Base-by-base conservation (phyloP, 1,140 invertebrate species). In the Carcinoscorpius rotundicauda region DNA sequence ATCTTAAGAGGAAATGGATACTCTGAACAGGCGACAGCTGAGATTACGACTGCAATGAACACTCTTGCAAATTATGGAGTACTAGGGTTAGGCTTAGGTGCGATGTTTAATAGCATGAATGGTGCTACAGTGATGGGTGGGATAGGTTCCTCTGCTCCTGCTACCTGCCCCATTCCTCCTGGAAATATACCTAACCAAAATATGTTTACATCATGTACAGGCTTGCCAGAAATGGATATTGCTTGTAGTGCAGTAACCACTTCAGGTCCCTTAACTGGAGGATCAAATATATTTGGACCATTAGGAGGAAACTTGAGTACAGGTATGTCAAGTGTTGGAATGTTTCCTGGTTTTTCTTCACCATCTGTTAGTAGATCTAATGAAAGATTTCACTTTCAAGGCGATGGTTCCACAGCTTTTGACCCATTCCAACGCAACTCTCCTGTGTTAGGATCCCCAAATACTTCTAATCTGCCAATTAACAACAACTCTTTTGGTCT, bases 51-150 rank as follows among this genome's bases (percentile, higher is more conserved):
- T 4, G 93, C 95, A n/a, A 84, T 98, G 74, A 85, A 86, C 61
- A 92, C 93, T 49, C 82, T 98, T 62, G 91, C 92, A 70, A 95
- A 91, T 87, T 86, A 97, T 80, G 93, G 94, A 73, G 88, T 97
- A 67, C 82, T 97, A 49, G 92, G 91, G 53, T 85, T 96, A 79
- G 90, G 91, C n/a, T 82, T 95, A 63, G 89, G 90, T 4, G 78
- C 92, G 66, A 29, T 63, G 51, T 63, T 71, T 57, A 65, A 67
- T 61, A 62, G 61, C 51, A 72, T 71, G 49, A 71, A 70, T 66
- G 70, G 67, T 52, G 69, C 65, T 29, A 29, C 29, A 29, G 29
- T 29, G 29, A 29, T 29, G 29, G 29, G 29, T 29, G 29, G 29
- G 29, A 29, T 55, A 65, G 50, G 64, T 68, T 60, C 62, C 70